These are phyloP conservation scores for Calonectris borealis DNA, from an alignment of 2,113 vertebrate genomes.

Conservation along the genomic window DNA sequence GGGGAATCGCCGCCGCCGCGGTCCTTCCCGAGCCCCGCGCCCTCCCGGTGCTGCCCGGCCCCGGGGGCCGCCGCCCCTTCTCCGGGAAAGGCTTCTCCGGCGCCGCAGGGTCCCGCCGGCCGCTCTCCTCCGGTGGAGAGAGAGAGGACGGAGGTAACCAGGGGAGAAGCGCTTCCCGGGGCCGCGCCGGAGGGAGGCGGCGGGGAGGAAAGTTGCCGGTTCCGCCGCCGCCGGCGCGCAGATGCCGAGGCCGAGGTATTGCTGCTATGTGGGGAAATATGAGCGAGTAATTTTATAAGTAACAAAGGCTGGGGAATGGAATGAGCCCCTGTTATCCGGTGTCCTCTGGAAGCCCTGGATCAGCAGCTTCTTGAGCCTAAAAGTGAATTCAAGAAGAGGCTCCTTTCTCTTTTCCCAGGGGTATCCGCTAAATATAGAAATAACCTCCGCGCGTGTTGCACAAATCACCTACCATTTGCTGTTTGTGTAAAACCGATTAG, in stretches of 20 bases:
- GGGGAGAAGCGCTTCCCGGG: not conserved
- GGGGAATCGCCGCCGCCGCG: not conserved
- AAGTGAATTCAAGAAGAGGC: slow-evolving; percentile 82
- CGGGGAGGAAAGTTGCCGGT: slow-evolving; percentile 42
- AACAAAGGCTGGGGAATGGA: slow-evolving; percentile 81
- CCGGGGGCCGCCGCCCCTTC: not conserved
- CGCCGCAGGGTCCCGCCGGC: not conserved
- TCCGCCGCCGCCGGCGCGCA: slow-evolving; percentile 14
- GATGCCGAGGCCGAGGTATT: slow-evolving; percentile 72
- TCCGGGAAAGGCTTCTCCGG: not conserved
- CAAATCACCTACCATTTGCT: slow-evolving; percentile 86
- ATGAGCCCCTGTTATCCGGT: slow-evolving; percentile 82
- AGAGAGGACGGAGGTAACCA: not conserved
- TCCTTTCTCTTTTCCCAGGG: slow-evolving; percentile 93
- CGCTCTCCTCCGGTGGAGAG: not conserved
- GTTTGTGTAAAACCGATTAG: slow-evolving; percentile 94
- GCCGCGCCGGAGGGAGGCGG: not conserved
- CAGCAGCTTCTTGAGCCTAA: slow-evolving; percentile 88
- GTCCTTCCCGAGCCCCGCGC: not conserved
- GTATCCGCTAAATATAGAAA: slow-evolving; percentile 92
- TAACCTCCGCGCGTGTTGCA: slow-evolving; percentile 65
- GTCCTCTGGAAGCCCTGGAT: slow-evolving; percentile 85
- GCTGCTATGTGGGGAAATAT: slow-evolving; percentile 81
- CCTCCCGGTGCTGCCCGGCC: not conserved
- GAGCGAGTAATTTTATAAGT: slow-evolving; percentile 81